Percentiles rank a stretch among this genome's conserved stretches.
phyloP scores from a whole-genome alignment of 2,113 vertebrate genomes.

The Pleuronectes platessa region DNA sequence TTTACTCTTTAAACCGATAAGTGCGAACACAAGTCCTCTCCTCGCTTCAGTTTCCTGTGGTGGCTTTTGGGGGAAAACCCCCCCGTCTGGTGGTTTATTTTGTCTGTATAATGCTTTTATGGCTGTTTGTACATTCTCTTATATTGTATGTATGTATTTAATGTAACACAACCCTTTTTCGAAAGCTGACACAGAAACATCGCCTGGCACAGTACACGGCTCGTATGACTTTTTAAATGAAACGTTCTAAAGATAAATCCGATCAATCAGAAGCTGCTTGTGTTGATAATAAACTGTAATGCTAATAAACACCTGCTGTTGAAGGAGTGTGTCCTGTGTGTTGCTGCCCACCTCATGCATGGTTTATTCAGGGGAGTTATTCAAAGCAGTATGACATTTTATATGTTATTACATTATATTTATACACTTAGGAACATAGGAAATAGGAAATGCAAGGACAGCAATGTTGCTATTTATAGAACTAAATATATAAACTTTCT shows the following conservation, averaged over 20 bases:
- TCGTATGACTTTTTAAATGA: slow-evolving; percentile 44
- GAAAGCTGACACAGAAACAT: slow-evolving; percentile 7
- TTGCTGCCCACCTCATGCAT: neutral
- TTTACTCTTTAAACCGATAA: slow-evolving; percentile 36
- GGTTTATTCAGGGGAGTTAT: neutral
- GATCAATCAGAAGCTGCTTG: slow-evolving; percentile 44
- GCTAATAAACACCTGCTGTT: slow-evolving; percentile 68
- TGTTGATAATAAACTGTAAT: slow-evolving; percentile 55
- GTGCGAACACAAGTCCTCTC: neutral
- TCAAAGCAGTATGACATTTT: neutral
- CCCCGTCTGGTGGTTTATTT: slow-evolving; percentile 30
- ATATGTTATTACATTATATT: too few relatives aligned
- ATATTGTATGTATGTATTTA: slow-evolving; percentile 42
- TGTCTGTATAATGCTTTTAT: slow-evolving; percentile 56
- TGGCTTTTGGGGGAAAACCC: slow-evolving; percentile 20
- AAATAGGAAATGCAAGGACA: too few relatives aligned
- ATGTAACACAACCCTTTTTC: slow-evolving; percentile 47
- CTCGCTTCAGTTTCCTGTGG: slow-evolving; percentile 21
- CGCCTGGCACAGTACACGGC: slow-evolving; percentile 27
- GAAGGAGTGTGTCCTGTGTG: neutral
- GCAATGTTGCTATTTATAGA: too few relatives aligned
- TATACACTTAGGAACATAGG: too few relatives aligned
- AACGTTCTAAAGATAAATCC: slow-evolving; percentile 33
- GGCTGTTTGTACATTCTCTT: slow-evolving; percentile 73
- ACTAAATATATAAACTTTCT: too few relatives aligned